A percentile compares a stretch with the other conserved stretches of the same genome.
Evolutionary conservation across 2,797 vertebrate species (phyloP).

Genomic region (Gymnodraco acuticeps): DNA sequence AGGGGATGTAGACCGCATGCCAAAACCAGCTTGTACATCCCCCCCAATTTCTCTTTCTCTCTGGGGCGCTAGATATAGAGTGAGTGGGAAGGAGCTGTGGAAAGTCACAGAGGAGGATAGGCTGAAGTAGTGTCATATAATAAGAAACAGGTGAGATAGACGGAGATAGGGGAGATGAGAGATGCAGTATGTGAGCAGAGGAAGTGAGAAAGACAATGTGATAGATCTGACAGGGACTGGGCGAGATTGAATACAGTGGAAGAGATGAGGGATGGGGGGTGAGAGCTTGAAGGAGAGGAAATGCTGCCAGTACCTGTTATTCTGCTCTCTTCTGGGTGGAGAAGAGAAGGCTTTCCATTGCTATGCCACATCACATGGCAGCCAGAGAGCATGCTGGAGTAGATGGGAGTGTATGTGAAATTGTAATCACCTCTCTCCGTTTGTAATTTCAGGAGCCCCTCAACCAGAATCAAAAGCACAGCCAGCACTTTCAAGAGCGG

Average conservation of each 20-base stretch:
- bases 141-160: slow-evolving; percentile 60
- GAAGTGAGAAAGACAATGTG: slow-evolving; percentile 57
- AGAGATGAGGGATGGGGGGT: slow-evolving; percentile 41
- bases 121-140: slow-evolving; percentile 44
- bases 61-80: slow-evolving; percentile 41
- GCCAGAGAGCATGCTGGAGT: slow-evolving; percentile 60
- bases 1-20: slow-evolving; percentile 48
- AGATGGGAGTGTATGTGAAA: slow-evolving; percentile 73
- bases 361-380: slow-evolving; percentile 67
- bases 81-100: slow-evolving; percentile 59
- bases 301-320: slow-evolving; percentile 55
- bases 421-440: slow-evolving; percentile 76
- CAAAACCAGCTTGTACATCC: slow-evolving; percentile 42
- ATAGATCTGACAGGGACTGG: slow-evolving; percentile 62
- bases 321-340: slow-evolving; percentile 38
- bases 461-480: slow-evolving; percentile 69
- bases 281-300: slow-evolving; percentile 28
- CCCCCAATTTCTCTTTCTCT: slow-evolving; percentile 41
- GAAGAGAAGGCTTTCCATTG: slow-evolving; percentile 51
- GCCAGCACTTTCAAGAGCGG: slow-evolving; percentile 55
- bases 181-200: slow-evolving; percentile 30
- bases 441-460: slow-evolving; percentile 71
- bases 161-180: slow-evolving; percentile 26
- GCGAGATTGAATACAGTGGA: slow-evolving; percentile 50
- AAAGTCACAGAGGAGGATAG: slow-evolving; percentile 6